These are phyloP conservation scores for Torymus auratus DNA, from an alignment of 2,888 invertebrate genomes.

Conservation along the genomic window DNA sequence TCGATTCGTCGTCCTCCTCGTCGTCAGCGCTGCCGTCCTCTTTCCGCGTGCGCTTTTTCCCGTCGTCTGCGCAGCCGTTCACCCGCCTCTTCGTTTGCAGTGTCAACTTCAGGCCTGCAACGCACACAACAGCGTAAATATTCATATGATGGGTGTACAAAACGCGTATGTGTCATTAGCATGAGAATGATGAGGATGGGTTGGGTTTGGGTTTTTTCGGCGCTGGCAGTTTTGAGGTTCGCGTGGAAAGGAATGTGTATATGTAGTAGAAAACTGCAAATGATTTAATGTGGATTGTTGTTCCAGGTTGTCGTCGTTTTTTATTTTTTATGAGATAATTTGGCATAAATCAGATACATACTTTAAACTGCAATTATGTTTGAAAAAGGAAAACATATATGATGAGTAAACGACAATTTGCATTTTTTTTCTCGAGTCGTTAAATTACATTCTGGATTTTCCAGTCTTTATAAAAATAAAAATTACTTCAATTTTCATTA, in stretches of 20 bases:
- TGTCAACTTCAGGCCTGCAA: slow-evolving; percentile 88
- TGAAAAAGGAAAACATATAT: slow-evolving; percentile 1
- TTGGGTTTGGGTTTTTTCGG: too few relatives aligned
- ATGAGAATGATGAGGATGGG: background rate
- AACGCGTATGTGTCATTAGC: too few relatives aligned
- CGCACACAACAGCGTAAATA: background rate
- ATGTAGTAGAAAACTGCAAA: too few relatives aligned
- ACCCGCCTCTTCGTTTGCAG: slow-evolving; percentile 88
- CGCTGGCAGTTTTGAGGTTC: too few relatives aligned
- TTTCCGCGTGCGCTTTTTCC: slow-evolving; percentile 71
- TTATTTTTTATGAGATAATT: too few relatives aligned
- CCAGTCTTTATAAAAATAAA: too few relatives aligned
- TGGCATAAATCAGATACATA: background rate
- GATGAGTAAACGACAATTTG: slow-evolving; percentile 16
- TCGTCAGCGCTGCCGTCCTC: slow-evolving; percentile 76
- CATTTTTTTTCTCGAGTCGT: background rate
- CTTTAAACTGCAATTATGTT: background rate
- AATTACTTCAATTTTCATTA: too few relatives aligned
- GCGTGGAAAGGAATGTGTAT: too few relatives aligned
- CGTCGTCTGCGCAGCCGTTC: slow-evolving; percentile 69
- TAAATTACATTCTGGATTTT: too few relatives aligned
- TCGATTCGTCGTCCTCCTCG: slow-evolving; percentile 79
- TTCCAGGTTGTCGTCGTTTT: too few relatives aligned
- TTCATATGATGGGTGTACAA: background rate
- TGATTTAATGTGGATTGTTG: too few relatives aligned